A percentile compares a stretch with the other conserved stretches of the same genome.
phyloP scores from a whole-genome alignment of 2,113 vertebrate species.

The Lampris megalopsis region DNA sequence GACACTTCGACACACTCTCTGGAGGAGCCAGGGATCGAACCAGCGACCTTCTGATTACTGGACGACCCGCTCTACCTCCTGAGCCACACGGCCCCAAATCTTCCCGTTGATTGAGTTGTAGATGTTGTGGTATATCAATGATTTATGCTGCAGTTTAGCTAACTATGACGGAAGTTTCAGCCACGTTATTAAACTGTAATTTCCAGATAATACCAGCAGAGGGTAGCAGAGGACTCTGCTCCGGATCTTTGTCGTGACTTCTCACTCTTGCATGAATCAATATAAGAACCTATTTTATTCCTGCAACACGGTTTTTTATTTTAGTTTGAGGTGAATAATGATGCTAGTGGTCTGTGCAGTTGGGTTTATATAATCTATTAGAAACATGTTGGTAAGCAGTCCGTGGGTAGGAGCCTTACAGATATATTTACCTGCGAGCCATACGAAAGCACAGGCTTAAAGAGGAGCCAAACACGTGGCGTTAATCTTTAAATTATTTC shows the following conservation, averaged over 20 bases:
- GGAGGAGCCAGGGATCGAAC: no score
- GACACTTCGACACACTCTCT: no score
- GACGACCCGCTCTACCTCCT: no score
- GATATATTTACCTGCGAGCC: not conserved
- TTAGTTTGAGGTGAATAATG: not conserved
- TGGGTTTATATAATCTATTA: no score
- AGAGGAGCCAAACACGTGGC: no score
- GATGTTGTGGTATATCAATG: no score
- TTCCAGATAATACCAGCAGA: slow-evolving; percentile 51
- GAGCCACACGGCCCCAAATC: no score
- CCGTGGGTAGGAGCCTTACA: not conserved
- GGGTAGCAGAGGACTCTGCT: slow-evolving; percentile 55
- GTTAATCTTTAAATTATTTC: no score
- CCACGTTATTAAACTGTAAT: not conserved
- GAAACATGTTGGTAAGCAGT: not conserved
- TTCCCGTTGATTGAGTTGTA: no score
- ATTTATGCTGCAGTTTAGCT: no score
- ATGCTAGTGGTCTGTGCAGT: not conserved
- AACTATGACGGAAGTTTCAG: not conserved
- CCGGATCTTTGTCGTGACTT: not conserved
- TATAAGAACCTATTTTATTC: not conserved
- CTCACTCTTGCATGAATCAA: not conserved
- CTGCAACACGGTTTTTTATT: not conserved
- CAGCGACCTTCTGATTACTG: no score
- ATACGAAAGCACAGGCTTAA: no score